Evolutionary conservation across 1,140 invertebrate genomes (phyloP).

Genomic region (Drosophila kanapiae): DNA sequence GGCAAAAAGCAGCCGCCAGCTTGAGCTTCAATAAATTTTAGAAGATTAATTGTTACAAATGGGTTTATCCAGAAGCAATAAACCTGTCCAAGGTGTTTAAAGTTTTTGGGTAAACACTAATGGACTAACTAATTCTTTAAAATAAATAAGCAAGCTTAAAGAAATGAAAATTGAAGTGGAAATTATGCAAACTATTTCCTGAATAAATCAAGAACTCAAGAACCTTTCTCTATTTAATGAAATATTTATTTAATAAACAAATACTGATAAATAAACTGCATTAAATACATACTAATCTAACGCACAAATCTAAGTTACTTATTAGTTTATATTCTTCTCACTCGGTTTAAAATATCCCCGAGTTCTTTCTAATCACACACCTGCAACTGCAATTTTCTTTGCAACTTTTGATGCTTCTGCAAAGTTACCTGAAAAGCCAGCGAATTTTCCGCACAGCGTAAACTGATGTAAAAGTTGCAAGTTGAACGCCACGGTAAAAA

Average conservation of each 20-base stretch:
- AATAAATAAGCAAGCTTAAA: background rate
- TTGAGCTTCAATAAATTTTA: constrained; percentile 18
- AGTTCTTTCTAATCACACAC: background rate
- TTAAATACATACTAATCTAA: background rate
- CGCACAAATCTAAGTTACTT: background rate
- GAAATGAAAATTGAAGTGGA: background rate
- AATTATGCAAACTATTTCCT: too few species aligned
- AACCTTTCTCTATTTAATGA: background rate
- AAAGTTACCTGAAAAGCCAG: constrained; percentile 12
- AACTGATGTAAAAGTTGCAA: constrained; percentile 12
- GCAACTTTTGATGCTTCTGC: constrained; percentile 8
- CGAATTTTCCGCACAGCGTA: constrained; percentile 7
- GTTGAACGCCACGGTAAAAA: constrained; percentile 20
- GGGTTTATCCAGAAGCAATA: constrained; percentile 1
- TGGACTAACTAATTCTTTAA: too few species aligned
- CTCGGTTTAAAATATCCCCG: background rate
- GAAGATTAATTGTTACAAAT: constrained; percentile 13
- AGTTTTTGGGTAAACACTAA: too few species aligned
- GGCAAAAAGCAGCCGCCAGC: constrained; percentile 19
- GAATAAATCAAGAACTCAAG: too few species aligned
- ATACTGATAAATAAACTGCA: too few species aligned
- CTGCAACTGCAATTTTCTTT: background rate
- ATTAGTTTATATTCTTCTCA: background rate
- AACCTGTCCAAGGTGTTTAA: constrained; percentile 6
- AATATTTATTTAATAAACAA: background rate